phyloP scores from a whole-genome alignment of 2,113 vertebrate species.

The Macquaria australasica region DNA sequence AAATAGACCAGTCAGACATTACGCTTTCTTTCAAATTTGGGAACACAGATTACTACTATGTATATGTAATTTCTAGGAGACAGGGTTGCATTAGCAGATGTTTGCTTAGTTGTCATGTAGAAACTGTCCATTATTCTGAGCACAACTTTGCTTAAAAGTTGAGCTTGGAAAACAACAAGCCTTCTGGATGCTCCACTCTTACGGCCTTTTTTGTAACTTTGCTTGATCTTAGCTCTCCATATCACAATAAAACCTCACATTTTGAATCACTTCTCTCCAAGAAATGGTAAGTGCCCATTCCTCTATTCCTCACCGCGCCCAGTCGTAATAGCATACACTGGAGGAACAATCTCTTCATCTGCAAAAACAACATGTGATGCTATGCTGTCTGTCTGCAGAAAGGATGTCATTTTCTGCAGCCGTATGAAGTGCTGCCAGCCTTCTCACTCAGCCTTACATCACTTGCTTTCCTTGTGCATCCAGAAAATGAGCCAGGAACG shows the following conservation, averaged over 20 bases:
- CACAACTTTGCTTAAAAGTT: background rate
- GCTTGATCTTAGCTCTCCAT: background rate
- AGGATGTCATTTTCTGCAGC: constrained; percentile 45
- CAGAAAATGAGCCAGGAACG: constrained; percentile 21
- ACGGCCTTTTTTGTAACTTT: background rate
- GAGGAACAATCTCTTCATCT: constrained; percentile 12
- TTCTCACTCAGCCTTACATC: constrained; percentile 32
- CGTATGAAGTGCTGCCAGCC: constrained; percentile 27
- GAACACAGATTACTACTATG: background rate
- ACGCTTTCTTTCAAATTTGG: background rate
- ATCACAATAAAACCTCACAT: constrained; percentile 19
- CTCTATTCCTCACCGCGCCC: background rate
- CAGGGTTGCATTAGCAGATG: background rate
- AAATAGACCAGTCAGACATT: background rate
- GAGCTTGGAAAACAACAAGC: background rate
- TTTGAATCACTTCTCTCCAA: background rate
- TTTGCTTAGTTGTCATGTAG: background rate
- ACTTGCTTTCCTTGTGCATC: constrained; percentile 20
- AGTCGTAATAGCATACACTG: background rate
- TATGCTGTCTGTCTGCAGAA: constrained; percentile 18
- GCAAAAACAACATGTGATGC: background rate
- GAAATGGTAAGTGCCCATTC: constrained; percentile 4
- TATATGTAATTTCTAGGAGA: background rate
- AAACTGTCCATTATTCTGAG: background rate
- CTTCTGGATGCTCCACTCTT: background rate